These are phyloP conservation scores for Aporophyla lueneburgensis DNA, from an alignment of 2,888 invertebrate species.

Conservation along the genomic window DNA sequence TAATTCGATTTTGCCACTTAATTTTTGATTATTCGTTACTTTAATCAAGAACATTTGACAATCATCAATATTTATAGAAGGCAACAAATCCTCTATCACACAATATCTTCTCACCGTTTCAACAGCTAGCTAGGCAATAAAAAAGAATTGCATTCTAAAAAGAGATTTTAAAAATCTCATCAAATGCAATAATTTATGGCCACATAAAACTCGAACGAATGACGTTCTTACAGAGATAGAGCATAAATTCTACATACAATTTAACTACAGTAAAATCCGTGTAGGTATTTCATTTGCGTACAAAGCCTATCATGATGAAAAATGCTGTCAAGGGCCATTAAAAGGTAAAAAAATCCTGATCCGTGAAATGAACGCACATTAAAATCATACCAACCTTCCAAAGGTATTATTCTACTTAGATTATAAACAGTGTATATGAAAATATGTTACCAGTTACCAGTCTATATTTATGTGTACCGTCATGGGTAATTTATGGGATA, in stretches of 20 bases:
- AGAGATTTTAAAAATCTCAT: slow-evolving; percentile 34
- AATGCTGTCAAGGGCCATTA: slow-evolving; percentile 44
- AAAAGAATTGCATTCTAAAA: slow-evolving; percentile 31
- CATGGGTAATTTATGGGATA: neutral
- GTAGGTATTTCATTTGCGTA: slow-evolving; percentile 40
- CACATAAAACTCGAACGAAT: slow-evolving; percentile 40
- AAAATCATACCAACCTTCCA: slow-evolving; percentile 29
- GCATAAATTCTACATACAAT: slow-evolving; percentile 40
- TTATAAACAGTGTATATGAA: neutral
- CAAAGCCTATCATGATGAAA: slow-evolving; percentile 38
- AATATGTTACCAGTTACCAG: neutral
- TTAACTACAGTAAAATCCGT: slow-evolving; percentile 49
- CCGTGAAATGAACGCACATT: slow-evolving; percentile 54
- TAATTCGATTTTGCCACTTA: neutral
- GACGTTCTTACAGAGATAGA: slow-evolving; percentile 28
- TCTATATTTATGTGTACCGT: neutral
- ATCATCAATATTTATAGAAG: neutral
- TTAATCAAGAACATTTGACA: neutral
- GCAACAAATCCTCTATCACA: neutral
- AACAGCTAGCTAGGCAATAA: slow-evolving; percentile 8
- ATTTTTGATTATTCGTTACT: neutral
- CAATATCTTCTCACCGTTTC: neutral
- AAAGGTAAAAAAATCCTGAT: slow-evolving; percentile 51
- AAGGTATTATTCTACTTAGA: slow-evolving; percentile 12
- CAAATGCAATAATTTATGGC: slow-evolving; percentile 48